Base-by-base conservation (phyloP, 2,113 vertebrate species). In the Platysternon megacephalum region DNA sequence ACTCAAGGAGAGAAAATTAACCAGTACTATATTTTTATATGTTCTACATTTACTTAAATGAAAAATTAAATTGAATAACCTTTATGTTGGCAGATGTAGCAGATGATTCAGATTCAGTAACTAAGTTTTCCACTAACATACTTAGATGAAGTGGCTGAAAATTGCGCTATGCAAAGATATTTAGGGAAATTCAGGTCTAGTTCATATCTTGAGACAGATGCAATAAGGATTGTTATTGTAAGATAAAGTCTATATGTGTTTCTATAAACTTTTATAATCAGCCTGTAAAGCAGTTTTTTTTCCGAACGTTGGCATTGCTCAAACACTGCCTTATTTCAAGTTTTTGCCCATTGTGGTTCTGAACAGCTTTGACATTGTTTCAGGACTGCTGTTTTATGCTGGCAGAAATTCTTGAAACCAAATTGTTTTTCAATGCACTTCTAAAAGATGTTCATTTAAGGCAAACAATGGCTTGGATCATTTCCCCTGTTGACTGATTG, bases 391-490 rank as follows among this genome's bases (percentile, higher is more conserved):
- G 29, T 72, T 95, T 92, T 89, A 65, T 32, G 17, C 29, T 91
- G 55, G 76, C 61, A 94, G 61, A 88, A 94, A 89, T 80, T 86
- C 79, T 88, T 91, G 91, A 92, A 97, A 84, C 16, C 85, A 5
- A 90, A 94, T 78, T 86, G 2, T 7, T 95, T 93, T 91, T 87
- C 39, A 86, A 80, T 72, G 35, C 11, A 32, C 3, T 85, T 8
- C 58, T 91, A 85, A 93, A 96, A 86, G 28, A 83, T 82, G 48
- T 76, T 94, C 79, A 88, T 88, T 96, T 90, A 91, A 95, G 53
- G 79, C 44, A 90, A 96, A 90, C 72, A 89, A 48, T 11, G 1
- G n/a, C 86, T 96, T 85, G 82, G 53, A 82, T 58, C 85, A 46
- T 21, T 97, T 97, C 68, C 76, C 13, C 24, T 85, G 58, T 61